Conservation (phyloP, 2,888 invertebrate species). For the Campaea margaritaria region DNA sequence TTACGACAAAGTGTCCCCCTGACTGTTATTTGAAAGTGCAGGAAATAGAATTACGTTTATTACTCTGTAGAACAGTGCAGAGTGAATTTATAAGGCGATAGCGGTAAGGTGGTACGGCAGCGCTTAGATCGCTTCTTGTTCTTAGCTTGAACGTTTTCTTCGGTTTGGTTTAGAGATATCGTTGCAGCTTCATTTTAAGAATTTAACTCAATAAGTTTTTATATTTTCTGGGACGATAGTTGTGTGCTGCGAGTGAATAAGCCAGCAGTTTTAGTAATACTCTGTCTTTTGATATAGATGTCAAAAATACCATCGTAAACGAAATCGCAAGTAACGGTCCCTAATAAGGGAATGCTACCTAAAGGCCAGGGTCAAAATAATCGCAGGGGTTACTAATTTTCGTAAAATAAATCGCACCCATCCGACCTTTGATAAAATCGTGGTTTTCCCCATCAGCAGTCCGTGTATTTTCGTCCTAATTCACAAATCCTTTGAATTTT, state of each 20-base stretch:
- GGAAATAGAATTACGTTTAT: conserved; percentile 29
- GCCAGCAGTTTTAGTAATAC: no score
- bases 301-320: no score
- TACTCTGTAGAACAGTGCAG: conserved; percentile 23
- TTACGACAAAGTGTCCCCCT: conserved; percentile 39
- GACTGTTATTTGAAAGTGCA: conserved; percentile 34
- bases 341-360: no score
- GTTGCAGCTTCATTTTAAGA: neutral
- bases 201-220: no score
- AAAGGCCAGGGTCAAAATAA: no score
- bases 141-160: conserved; percentile 6
- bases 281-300: no score
- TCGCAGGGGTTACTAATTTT: neutral
- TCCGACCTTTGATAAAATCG: conserved; percentile 3
- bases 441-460: conserved; percentile 3
- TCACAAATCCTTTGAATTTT: conserved; percentile 17
- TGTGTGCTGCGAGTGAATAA: no score
- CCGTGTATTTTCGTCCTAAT: conserved; percentile 4
- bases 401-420: neutral
- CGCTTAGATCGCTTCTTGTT: conserved; percentile 17
- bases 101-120: conserved; percentile 12
- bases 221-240: no score
- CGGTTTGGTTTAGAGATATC: neutral
- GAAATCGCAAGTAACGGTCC: no score
- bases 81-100: conserved; percentile 22